Evolutionary conservation across 2,888 invertebrate genomes (phyloP).

Genomic region (Limnephilus auricula): DNA sequence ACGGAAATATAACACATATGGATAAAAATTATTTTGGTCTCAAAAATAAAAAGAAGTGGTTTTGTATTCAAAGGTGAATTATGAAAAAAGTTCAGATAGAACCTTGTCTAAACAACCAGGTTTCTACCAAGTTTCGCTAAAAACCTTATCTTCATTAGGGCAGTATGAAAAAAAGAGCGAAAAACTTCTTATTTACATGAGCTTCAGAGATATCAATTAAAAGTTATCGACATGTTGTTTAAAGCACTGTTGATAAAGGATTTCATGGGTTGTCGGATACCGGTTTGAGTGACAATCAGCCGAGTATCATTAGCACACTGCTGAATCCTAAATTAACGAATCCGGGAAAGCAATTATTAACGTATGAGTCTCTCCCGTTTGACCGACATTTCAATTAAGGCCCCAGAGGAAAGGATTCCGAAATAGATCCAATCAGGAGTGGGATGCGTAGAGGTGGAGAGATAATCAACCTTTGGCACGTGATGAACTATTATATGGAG

Average conservation of each 20-base stretch:
- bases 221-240: neutral
- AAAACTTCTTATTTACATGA: neutral
- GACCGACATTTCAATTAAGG: neutral
- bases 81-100: no score
- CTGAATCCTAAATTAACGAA: neutral
- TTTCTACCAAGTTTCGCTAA: no score
- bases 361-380: constrained; percentile 2
- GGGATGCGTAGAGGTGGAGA: neutral
- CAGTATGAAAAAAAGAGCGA: no score
- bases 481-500: neutral
- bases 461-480: neutral
- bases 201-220: neutral
- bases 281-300: neutral
- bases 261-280: neutral
- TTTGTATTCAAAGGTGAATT: no score
- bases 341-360: constrained; percentile 2
- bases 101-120: no score
- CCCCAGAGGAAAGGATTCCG: neutral
- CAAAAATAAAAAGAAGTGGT: no score
- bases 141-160: no score
- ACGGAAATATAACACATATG: no score
- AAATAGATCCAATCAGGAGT: constrained; percentile 2
- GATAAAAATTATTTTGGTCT: no score
- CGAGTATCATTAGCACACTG: neutral
- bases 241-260: neutral